Percentiles rank a stretch among this genome's conserved stretches.
Conservation (phyloP, 2,113 vertebrate species). For the Cephalopholis sonnerati region DNA sequence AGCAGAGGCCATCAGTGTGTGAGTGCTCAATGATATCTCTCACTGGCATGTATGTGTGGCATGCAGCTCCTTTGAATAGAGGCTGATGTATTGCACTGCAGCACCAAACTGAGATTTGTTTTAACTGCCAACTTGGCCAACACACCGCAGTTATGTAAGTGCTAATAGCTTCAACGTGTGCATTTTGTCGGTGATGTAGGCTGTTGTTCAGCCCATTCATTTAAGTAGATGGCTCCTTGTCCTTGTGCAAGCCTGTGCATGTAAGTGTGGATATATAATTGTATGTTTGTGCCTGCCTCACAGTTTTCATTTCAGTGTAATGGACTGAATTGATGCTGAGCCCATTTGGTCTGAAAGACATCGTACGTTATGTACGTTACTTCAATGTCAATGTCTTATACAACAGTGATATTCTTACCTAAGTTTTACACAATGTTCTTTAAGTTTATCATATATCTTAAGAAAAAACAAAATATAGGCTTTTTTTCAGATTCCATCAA, state of each 20-base stretch:
- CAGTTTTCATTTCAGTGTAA: constrained; percentile 26
- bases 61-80: constrained; percentile 5
- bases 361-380: not conserved
- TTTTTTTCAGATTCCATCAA: not conserved
- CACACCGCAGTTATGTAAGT: constrained; percentile 52
- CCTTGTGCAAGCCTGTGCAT: constrained; percentile 18
- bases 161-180: constrained; percentile 67
- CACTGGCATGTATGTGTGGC: not conserved
- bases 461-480: not conserved
- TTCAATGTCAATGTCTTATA: not conserved
- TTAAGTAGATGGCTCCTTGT: constrained; percentile 37
- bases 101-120: constrained; percentile 45
- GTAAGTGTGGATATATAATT: constrained; percentile 16
- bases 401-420: not conserved
- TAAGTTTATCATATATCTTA: no score
- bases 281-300: constrained; percentile 22
- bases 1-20: constrained; percentile 1
- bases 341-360: not conserved
- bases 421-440: not conserved
- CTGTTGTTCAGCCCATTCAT: constrained; percentile 29
- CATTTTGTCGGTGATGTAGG: constrained; percentile 45
- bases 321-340: not conserved
- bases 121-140: constrained; percentile 59
- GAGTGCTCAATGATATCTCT: constrained; percentile 29
- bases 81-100: constrained; percentile 3